Conservation (phyloP, 2,113 vertebrate genomes). For the Spea multiplicata region DNA sequence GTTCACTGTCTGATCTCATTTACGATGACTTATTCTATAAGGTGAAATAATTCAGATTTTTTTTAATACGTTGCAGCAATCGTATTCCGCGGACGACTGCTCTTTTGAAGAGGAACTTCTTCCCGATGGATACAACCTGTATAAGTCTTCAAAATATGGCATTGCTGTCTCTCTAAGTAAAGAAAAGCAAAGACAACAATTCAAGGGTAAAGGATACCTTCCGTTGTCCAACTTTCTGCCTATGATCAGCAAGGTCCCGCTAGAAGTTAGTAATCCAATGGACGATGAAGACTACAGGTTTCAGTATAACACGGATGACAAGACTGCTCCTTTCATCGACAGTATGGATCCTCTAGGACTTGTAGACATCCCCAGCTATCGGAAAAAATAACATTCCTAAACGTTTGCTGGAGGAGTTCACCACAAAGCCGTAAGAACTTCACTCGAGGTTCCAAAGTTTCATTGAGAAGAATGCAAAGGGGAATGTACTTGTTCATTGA, state of each 20-base stretch:
- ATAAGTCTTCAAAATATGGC: conserved; percentile 72
- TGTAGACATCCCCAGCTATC: conserved; percentile 85
- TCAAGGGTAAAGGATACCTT: conserved; percentile 64
- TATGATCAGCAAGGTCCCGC: conserved; percentile 67
- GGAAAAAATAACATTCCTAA: conserved; percentile 64
- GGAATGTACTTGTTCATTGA: too few species aligned
- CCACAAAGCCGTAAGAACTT: too few species aligned
- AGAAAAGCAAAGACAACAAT: conserved; percentile 70
- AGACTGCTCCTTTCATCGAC: conserved; percentile 56
- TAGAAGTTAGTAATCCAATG: conserved; percentile 41
- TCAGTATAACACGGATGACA: conserved; percentile 26
- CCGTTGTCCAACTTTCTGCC: conserved; percentile 85
- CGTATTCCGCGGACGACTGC: conserved; percentile 80
- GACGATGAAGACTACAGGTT: conserved; percentile 49
- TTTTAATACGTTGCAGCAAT: conserved; percentile 62
- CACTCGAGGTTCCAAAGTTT: too few species aligned
- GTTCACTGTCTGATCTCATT: too few species aligned
- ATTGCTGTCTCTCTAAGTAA: conserved; percentile 76
- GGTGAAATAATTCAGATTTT: conserved; percentile 29
- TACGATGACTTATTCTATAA: too few species aligned
- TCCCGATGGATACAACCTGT: conserved; percentile 81
- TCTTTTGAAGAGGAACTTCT: conserved; percentile 84
- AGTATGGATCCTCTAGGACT: conserved; percentile 80
- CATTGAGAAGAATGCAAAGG: too few species aligned
- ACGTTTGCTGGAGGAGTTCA: too few species aligned